These are phyloP conservation scores for Loripinus fragilis DNA, from an alignment of 2,888 invertebrate species.

Conservation along the genomic window DNA sequence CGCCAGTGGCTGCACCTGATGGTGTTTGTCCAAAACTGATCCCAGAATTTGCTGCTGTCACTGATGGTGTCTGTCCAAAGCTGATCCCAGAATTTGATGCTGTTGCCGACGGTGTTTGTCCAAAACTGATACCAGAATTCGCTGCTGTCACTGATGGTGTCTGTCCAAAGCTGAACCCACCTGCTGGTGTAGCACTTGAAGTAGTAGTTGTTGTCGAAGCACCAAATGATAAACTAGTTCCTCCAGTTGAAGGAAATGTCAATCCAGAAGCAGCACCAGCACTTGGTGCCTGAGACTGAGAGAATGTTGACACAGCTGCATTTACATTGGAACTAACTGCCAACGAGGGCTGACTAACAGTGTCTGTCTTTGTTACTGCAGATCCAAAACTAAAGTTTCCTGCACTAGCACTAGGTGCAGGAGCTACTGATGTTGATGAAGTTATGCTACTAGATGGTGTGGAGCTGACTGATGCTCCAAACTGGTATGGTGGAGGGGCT, in stretches of 20 bases:
- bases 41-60: background rate
- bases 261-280: background rate
- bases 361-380: background rate
- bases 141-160: background rate
- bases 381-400: background rate
- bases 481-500: conserved; percentile 1
- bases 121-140: background rate
- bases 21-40: conserved; percentile 5
- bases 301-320: background rate
- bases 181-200: conserved; percentile 9
- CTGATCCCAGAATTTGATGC: background rate
- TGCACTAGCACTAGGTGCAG: background rate
- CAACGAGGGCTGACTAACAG: background rate
- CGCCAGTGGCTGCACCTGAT: background rate
- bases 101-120: background rate
- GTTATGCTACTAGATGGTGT: background rate
- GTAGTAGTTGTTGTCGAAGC: background rate
- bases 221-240: background rate
- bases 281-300: background rate
- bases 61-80: background rate
- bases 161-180: conserved; percentile 30
- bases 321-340: background rate
- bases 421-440: background rate
- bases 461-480: background rate
- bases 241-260: background rate